phyloP scores from a whole-genome alignment of 2,113 vertebrate species.

The Toxotes chatareus region DNA sequence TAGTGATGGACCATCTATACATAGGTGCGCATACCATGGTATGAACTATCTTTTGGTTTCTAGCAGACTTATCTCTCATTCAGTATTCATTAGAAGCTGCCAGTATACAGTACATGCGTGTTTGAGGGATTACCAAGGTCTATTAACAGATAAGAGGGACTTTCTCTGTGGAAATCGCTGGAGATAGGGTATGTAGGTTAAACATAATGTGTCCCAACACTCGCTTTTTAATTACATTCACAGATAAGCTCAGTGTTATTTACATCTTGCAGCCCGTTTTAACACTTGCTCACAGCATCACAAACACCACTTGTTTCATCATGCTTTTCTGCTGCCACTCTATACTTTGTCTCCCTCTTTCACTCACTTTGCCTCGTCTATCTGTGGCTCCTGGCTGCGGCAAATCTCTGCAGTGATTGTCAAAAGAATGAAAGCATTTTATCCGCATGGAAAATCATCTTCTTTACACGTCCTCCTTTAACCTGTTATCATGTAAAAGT shows the following conservation, averaged over 20 bases:
- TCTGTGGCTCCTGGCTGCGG: conserved; percentile 35
- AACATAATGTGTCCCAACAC: conserved; percentile 55
- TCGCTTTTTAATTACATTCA: conserved; percentile 70
- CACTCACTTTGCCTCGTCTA: conserved; percentile 1
- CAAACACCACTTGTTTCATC: conserved; percentile 46
- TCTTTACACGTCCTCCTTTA: conserved; percentile 33
- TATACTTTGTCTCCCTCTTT: neutral
- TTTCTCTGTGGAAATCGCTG: conserved; percentile 68
- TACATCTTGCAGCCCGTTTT: conserved; percentile 28
- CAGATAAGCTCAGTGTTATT: conserved; percentile 59
- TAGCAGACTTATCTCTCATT: conserved; percentile 42
- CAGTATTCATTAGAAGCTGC: conserved; percentile 60
- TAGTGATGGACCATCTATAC: neutral
- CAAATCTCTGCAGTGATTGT: conserved; percentile 49
- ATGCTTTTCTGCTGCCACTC: conserved; percentile 21
- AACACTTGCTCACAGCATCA: conserved; percentile 22
- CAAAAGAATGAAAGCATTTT: conserved; percentile 38
- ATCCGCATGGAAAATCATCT: conserved; percentile 36
- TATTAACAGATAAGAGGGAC: conserved; percentile 78
- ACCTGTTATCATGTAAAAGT: conserved; percentile 52
- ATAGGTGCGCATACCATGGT: neutral
- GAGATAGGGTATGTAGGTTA: conserved; percentile 73
- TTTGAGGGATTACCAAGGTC: conserved; percentile 73
- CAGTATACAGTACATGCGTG: conserved; percentile 56
- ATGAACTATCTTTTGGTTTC: conserved; percentile 32